These are phyloP conservation scores for Terrapene triunguis DNA, from an alignment of 2,113 vertebrate genomes.

Conservation along the genomic window DNA sequence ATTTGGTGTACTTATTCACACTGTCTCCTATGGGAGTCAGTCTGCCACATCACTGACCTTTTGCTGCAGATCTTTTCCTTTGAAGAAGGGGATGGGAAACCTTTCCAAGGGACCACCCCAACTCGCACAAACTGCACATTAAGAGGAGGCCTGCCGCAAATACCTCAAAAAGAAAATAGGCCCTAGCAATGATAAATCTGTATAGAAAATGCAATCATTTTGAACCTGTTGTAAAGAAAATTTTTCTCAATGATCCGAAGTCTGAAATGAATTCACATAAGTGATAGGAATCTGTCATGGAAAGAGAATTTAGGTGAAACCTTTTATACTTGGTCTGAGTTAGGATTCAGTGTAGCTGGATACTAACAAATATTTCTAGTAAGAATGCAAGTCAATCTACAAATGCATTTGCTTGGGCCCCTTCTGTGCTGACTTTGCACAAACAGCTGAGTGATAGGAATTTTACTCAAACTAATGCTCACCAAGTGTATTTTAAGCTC, in stretches of 20 bases:
- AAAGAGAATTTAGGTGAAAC: neutral
- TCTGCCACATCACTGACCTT: neutral
- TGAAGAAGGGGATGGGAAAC: neutral
- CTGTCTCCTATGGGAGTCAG: accelerated
- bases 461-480: neutral
- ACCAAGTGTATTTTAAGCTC: neutral
- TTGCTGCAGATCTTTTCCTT: neutral
- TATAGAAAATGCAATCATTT: neutral
- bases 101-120: neutral
- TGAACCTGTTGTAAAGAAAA: neutral
- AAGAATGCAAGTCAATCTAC: neutral
- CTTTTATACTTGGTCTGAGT: neutral
- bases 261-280: neutral
- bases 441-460: neutral
- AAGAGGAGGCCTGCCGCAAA: neutral
- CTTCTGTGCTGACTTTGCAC: neutral
- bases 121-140: neutral
- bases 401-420: neutral
- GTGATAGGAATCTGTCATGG: neutral
- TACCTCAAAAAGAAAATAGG: neutral
- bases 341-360: neutral
- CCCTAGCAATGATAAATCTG: neutral
- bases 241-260: neutral
- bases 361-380: neutral
- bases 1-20: neutral